Evolutionary conservation across 35 echinoderm and acorn worm genomes (phyloP), one percentile per base, ranked within the genome.

Genomic region (Holothuria glaberrima): DNA sequence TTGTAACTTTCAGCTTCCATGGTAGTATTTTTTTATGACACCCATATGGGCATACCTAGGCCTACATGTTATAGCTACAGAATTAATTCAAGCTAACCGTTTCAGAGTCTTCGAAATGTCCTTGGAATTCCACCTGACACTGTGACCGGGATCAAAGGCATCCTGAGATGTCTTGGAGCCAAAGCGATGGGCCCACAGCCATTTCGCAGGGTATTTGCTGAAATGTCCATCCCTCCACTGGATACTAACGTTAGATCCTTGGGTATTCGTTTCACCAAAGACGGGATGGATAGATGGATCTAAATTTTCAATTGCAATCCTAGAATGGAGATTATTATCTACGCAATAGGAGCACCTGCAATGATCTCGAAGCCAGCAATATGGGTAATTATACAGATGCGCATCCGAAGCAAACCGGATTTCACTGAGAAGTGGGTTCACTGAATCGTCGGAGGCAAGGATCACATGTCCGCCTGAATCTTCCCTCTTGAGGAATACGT

Each of bases 101-200:
- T 82, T 56, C 57, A 82, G 38, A n/a, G 79, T 54, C 28, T 82
- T 60, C 17, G 46, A 58, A 60, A 82, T 82, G 44, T 82, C 48
- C 14, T 58, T 33, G 79, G 48, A 41, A 33, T 82, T 50, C 79
- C 79, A 82, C 57, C 79, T 56, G 6, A 82, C 50, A 30, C 48
- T 31, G 79, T 82, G 46, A 56, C 79, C 50, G 0, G 79, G 50
- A 58, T 57, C 48, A 36, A 82, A 56, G 57, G 54, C 13, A 33
- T 82, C 57, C 9, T 50, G 21, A 16, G 79, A 58, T 82, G 79
- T 20, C 28, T 27, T 22, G 10, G 12, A 7, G 7, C 50, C 79
- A 33, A 60, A 82, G 18, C 79, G 79, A 82, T 82, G 46, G 22
- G 79, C 79, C 79, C 79, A 82, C 10, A 82, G 50, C 79, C 79